Evolutionary conservation across 1,140 invertebrate species (phyloP), one percentile per base, ranked within the genome.

Genomic region (Rhagoletis zephyria): DNA sequence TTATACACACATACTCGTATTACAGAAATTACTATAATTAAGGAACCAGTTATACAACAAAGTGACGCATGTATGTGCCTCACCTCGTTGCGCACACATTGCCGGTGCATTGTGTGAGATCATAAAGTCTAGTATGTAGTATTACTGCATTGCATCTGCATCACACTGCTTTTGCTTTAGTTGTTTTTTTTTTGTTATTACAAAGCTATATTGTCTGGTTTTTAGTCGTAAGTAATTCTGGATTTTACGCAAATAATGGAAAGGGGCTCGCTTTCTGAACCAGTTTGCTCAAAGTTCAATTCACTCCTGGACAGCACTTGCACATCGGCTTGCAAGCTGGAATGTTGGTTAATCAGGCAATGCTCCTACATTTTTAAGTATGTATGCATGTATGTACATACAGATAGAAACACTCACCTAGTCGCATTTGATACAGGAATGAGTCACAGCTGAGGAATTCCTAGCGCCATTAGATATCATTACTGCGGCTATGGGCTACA

Each of bases 241-340:
- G 4, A 14, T 9, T n/a, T 9, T 14, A 63, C 12, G n/a, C 12
- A 63, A 16, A 14, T 63, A n/a, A 63, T 4, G 7, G 4, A 63
- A n/a, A 63, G 61, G 64, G 30, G 64, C 64, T 67, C 16, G 64
- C 40, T 67, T 19, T 56, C 74, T 81, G 45, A 81, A 81, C 74
- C 74, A 81, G 74, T 81, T 81, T 30, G 74, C 3, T 16, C 56
- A 81, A 81, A 81, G 74, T 81, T 81, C 74, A 81, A 81, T 56
- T 56, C 48, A 81, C 74, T 81, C 74, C 56, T 81, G 51, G 19
- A 81, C 74, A 56, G 19, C 48, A 81, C 74, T 56, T 81, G 74
- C n/a, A 19, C 48, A 81, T n/a, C 48, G 6, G 19, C 74, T n/a
- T 48, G 12, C 12, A 74, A 74, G 42, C 14, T 74, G 40, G 40